Conservation (phyloP, 2,888 invertebrate genomes). For the Drosophila lacicola region DNA sequence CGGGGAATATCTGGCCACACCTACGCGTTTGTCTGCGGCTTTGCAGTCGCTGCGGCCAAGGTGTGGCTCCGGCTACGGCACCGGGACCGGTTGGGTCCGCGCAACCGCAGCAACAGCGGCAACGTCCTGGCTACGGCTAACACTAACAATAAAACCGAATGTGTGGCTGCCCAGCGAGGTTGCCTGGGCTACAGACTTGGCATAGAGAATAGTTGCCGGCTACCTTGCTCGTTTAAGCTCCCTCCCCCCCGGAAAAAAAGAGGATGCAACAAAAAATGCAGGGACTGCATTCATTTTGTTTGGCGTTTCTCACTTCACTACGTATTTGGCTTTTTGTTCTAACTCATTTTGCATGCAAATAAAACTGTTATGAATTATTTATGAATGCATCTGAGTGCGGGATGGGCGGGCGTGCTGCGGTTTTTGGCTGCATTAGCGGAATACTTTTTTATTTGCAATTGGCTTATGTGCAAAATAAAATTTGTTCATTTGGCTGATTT, state of each 20-base stretch:
- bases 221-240: background rate
- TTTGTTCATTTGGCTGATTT: conserved; percentile 67
- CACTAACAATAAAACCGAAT: conserved; percentile 75
- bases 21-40: conserved; percentile 77
- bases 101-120: conserved; percentile 39
- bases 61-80: conserved; percentile 49
- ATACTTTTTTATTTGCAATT: conserved; percentile 61
- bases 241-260: background rate
- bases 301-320: conserved; percentile 44
- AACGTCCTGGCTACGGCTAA: conserved; percentile 34
- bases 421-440: conserved; percentile 59
- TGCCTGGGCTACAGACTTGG: conserved; percentile 25
- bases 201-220: conserved; percentile 18
- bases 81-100: conserved; percentile 15
- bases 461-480: conserved; percentile 54
- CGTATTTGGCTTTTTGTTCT: conserved; percentile 49
- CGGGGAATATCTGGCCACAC: conserved; percentile 45
- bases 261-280: conserved; percentile 49
- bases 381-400: conserved; percentile 55
- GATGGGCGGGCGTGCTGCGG: conserved; percentile 41
- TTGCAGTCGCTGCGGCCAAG: conserved; percentile 68
- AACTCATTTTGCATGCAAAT: conserved; percentile 80
- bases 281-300: conserved; percentile 72
- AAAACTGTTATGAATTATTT: conserved; percentile 80
- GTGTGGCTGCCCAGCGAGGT: conserved; percentile 56